Evolutionary conservation across 1,140 invertebrate genomes (phyloP).

Genomic region (Coenobita brevimanus): DNA sequence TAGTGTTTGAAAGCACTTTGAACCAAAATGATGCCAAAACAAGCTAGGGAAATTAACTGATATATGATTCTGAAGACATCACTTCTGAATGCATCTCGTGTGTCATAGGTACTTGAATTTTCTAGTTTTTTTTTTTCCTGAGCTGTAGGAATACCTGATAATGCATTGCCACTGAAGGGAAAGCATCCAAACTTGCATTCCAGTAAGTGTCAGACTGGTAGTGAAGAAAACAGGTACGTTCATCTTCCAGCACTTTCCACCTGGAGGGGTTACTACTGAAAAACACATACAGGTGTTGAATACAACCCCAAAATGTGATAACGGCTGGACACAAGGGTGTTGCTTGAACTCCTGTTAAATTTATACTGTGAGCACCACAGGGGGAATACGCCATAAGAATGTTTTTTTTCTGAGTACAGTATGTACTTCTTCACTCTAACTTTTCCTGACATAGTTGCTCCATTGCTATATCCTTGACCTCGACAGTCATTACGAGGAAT

Average conservation of each 20-base stretch:
- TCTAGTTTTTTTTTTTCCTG: not conserved
- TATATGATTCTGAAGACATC: not conserved
- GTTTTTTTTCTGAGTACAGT: slow-evolving; percentile 7
- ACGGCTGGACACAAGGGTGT: not conserved
- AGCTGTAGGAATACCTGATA: slow-evolving; percentile 9
- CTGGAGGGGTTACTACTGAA: slow-evolving; percentile 21
- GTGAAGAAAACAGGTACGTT: not conserved
- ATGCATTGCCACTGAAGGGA: not conserved
- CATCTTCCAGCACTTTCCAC: not conserved
- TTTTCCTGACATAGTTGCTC: slow-evolving; percentile 27
- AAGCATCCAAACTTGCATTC: not conserved
- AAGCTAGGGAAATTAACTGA: not conserved
- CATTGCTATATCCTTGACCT: slow-evolving; percentile 15
- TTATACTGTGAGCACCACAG: slow-evolving; percentile 20
- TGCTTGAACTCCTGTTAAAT: slow-evolving; percentile 25
- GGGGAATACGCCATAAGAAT: not conserved
- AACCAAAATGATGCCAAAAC: slow-evolving; percentile 12
- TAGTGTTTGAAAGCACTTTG: not conserved
- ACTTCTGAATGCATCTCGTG: slow-evolving; percentile 14
- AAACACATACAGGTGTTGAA: too few species aligned
- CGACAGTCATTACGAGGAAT: slow-evolving; percentile 28
- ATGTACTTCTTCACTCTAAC: slow-evolving; percentile 18
- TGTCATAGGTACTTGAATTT: not conserved
- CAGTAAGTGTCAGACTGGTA: not conserved
- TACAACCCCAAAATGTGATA: slow-evolving; percentile 2